Conservation (phyloP, 2,888 invertebrate genomes). For the Oscheius myriophilus region DNA sequence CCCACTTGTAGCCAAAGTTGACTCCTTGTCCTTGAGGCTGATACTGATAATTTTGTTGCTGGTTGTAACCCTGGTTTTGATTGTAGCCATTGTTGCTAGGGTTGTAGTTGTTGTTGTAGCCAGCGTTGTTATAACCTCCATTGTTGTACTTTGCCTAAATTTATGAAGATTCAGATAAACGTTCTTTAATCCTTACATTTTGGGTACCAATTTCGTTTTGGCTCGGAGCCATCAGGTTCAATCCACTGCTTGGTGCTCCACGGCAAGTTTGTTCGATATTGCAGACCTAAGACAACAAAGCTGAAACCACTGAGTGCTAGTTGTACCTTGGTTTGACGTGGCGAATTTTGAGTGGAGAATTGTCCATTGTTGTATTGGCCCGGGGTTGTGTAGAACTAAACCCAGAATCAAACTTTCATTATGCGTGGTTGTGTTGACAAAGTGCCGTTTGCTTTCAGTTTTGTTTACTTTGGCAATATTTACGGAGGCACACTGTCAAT, state of each 20-base stretch:
- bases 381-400: slow-evolving; percentile 22
- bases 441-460: slow-evolving; percentile 20
- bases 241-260: not conserved
- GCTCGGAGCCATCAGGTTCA: slow-evolving; percentile 3
- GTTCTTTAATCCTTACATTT: not conserved
- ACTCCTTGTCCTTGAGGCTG: slow-evolving; percentile 20
- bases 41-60: slow-evolving; percentile 4
- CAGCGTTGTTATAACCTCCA: not conserved
- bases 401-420: not conserved
- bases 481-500: too few relatives aligned
- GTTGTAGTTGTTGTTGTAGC: not conserved
- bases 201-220: not conserved
- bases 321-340: not conserved
- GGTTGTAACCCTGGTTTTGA: not conserved
- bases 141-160: not conserved
- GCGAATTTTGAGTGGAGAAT: slow-evolving; percentile 1
- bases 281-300: slow-evolving; percentile 13
- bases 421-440: slow-evolving; percentile 7
- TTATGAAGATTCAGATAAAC: not conserved
- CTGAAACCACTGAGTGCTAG: not conserved
- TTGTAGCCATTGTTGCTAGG: not conserved
- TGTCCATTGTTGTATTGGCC: slow-evolving; percentile 23
- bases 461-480: slow-evolving; percentile 12
- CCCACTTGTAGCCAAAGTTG: slow-evolving; percentile 24
- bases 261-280: slow-evolving; percentile 21